phyloP scores from a whole-genome alignment of 2,113 vertebrate species.

The Austrofundulus limnaeus region DNA sequence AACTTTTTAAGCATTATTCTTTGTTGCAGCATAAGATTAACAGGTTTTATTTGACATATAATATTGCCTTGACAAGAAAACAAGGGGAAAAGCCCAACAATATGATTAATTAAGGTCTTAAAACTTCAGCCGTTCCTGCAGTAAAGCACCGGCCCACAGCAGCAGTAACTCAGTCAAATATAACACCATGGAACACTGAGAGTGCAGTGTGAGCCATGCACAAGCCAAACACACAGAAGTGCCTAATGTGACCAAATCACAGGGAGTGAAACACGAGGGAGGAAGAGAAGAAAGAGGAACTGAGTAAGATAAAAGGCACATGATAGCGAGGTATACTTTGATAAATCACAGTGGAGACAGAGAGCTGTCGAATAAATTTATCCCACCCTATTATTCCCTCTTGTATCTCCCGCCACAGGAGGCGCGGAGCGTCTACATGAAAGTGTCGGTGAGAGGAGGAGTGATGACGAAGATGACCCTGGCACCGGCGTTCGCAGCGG shows the following conservation, averaged over 20 bases:
- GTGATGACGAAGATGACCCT: constrained; percentile 72
- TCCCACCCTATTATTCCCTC: constrained; percentile 36
- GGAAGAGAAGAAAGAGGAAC: constrained; percentile 13
- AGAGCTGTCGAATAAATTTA: constrained; percentile 58
- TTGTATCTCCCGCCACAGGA: constrained; percentile 58
- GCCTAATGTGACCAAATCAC: constrained; percentile 19
- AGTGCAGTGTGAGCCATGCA: constrained; percentile 26
- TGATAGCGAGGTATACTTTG: constrained; percentile 61
- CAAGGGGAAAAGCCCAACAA: constrained; percentile 27
- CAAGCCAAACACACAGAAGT: constrained; percentile 20
- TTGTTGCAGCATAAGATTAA: constrained; percentile 30
- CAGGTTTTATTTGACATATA: constrained; percentile 13
- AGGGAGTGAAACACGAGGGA: constrained; percentile 10
- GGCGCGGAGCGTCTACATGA: constrained; percentile 49
- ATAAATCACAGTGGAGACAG: constrained; percentile 61
- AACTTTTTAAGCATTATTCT: background rate
- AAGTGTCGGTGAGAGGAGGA: constrained; percentile 23
- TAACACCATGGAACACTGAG: constrained; percentile 29
- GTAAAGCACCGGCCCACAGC: constrained; percentile 36
- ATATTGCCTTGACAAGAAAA: constrained; percentile 14
- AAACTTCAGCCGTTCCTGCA: constrained; percentile 21
- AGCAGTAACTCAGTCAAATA: constrained; percentile 16
- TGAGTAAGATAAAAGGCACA: constrained; percentile 51
- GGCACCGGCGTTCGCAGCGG: constrained; percentile 39
- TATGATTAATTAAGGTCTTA: constrained; percentile 37